A percentile compares a stretch with the other conserved stretches of the same genome.
Evolutionary conservation across 2,888 invertebrate species (phyloP).

Genomic region (Nudaria mundana): DNA sequence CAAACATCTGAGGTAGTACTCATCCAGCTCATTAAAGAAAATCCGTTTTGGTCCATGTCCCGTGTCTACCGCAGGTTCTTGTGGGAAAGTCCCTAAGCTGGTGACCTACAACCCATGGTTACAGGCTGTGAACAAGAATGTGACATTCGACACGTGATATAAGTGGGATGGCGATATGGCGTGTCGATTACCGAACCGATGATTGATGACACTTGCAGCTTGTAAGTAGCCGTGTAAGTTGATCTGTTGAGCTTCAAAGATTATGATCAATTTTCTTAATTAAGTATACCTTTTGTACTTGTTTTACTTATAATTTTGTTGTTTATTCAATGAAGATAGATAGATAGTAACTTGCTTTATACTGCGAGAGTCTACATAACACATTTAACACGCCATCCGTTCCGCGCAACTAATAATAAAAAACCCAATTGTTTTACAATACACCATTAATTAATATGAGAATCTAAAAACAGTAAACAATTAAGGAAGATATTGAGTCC

Average conservation of each 20-base stretch:
- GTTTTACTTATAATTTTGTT: no score
- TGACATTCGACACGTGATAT: conserved; percentile 11
- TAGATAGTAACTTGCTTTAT: no score
- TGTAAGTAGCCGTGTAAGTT: conserved; percentile 11
- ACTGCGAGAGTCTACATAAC: no score
- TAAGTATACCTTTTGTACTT: no score
- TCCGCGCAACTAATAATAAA: neutral
- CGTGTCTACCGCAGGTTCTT: conserved; percentile 18
- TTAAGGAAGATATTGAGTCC: conserved; percentile 14
- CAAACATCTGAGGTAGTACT: conserved; percentile 5
- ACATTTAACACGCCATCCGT: no score
- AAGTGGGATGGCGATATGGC: conserved; percentile 14
- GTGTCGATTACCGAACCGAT: conserved; percentile 15
- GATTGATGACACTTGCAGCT: conserved; percentile 11
- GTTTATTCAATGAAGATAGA: no score
- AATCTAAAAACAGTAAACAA: conserved; percentile 12
- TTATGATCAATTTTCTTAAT: neutral
- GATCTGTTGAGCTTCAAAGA: neutral
- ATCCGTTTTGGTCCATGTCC: conserved; percentile 15
- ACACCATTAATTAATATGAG: conserved; percentile 6
- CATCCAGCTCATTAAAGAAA: conserved; percentile 5
- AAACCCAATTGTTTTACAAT: neutral
- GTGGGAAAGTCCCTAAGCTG: conserved; percentile 19
- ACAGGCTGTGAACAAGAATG: conserved; percentile 27
- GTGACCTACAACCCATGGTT: conserved; percentile 15